Base-by-base conservation (phyloP, 2,797 vertebrate species). In the Fistularia tabacaria region DNA sequence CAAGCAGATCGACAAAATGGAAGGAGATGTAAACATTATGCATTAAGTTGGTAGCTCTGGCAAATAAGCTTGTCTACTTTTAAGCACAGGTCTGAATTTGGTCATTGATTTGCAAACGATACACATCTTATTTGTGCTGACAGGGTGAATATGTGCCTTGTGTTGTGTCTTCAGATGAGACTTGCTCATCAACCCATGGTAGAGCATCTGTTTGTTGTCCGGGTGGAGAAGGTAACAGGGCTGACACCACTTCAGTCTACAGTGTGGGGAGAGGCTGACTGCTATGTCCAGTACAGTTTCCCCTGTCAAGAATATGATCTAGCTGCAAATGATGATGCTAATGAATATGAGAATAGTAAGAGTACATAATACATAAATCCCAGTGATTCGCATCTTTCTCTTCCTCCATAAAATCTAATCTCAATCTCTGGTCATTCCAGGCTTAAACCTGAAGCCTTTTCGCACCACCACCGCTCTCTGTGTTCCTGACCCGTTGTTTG, bases 181-280 rank as follows among this genome's bases (percentile, higher is more conserved):
- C 37, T 61, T 52, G 50, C 69, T 46, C 74, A 66, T 1, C 76
- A 83, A 7, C 36, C 60, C 7, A 57, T 92, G 82, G 79, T 73
- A 59, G 95, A 98, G 59, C 97, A 99, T 1, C 57, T 94, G 64
- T 99, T 99, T 88, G 88, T 96, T 57, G 72, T 99, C 53, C 85
- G 66, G 0, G 85, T 99, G 76, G 91, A 95, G 70, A 89, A 87
- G 7, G 73, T 97, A 46, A 92, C 86, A 52, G 95, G 97, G 10
- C 86, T 99, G 52, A 75, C 77, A 0, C 94, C 94, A 10, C 84
- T 98, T 42, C 96, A 99, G 81, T 90, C 94, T 55, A 97, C 96
- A 0, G 92, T 99, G 37, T 99, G 97, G 97, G 97, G 97, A 46
- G 97, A 99, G 74, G 93, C 97, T 0, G 97, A 99, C 86, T 98